phyloP scores from a whole-genome alignment of 2,113 vertebrate species.

The Pitta sordida region DNA sequence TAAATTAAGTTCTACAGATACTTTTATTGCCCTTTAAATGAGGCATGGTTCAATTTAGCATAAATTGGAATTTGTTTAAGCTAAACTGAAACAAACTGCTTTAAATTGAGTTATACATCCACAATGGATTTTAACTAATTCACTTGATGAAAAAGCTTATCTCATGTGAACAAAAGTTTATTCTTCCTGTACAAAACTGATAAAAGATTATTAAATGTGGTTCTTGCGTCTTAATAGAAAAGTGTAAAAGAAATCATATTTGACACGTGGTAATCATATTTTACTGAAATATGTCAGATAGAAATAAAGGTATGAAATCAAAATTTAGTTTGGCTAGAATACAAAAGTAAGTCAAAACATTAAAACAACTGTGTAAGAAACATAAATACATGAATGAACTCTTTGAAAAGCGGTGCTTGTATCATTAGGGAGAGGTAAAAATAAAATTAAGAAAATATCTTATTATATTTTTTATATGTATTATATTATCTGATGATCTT shows the following conservation, averaged over 20 bases:
- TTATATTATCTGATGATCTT: neutral
- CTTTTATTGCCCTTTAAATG: slow-evolving; percentile 22
- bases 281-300: neutral
- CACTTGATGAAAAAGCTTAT: neutral
- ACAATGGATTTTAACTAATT: neutral
- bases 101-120: slow-evolving; percentile 4
- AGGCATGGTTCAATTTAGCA: slow-evolving; percentile 4
- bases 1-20: neutral
- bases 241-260: neutral
- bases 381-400: neutral
- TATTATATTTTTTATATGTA: too few relatives aligned
- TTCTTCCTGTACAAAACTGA: neutral
- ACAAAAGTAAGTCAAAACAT: neutral
- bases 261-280: neutral
- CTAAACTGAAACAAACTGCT: slow-evolving; percentile 4
- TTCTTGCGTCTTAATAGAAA: neutral
- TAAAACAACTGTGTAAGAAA: neutral
- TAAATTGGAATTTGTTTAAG: slow-evolving; percentile 18
- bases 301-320: neutral
- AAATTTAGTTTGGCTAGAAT: neutral
- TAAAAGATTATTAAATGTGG: neutral
- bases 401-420: neutral
- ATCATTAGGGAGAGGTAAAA: neutral
- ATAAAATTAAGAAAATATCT: neutral
- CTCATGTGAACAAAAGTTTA: neutral